A percentile compares a stretch with the other conserved stretches of the same genome.
Evolutionary conservation across 2,113 vertebrate genomes (phyloP).

Genomic region (Heterotilapia buettikoferi): DNA sequence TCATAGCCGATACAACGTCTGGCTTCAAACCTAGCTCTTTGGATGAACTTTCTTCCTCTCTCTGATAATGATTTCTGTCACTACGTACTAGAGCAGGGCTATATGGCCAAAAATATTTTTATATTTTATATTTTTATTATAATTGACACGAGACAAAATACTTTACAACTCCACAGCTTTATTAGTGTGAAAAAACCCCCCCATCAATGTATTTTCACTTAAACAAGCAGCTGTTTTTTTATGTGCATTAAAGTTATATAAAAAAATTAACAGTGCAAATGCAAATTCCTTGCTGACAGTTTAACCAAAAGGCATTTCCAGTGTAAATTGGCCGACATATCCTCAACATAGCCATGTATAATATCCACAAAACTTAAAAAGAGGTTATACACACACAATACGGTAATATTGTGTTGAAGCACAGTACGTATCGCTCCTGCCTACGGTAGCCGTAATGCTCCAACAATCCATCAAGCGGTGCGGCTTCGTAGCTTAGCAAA

Average conservation of each 20-base stretch:
- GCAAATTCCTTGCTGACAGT: neutral
- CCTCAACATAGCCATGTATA: neutral
- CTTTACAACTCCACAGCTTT: neutral
- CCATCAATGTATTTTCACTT: neutral
- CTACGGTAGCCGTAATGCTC: accelerated
- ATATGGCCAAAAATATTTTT: neutral
- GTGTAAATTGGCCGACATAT: neutral
- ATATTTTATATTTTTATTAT: no score
- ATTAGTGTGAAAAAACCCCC: neutral
- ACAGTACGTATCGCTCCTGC: accelerated
- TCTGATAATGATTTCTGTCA: neutral
- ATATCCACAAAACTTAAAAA: neutral
- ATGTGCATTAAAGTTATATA: neutral
- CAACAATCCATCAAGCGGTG: neutral
- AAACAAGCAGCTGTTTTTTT: neutral
- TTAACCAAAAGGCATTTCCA: neutral
- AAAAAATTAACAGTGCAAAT: neutral
- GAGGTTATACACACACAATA: neutral
- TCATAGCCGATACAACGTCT: neutral
- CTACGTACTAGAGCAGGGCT: neutral
- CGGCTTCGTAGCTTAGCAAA: accelerated
- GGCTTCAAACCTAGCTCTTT: neutral
- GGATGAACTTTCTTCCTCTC: neutral
- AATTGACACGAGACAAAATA: neutral
- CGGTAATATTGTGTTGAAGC: accelerated